A percentile compares a stretch with the other conserved stretches of the same genome.
phyloP scores from a whole-genome alignment of 2,113 vertebrate species.

The Scomber japonicus region DNA sequence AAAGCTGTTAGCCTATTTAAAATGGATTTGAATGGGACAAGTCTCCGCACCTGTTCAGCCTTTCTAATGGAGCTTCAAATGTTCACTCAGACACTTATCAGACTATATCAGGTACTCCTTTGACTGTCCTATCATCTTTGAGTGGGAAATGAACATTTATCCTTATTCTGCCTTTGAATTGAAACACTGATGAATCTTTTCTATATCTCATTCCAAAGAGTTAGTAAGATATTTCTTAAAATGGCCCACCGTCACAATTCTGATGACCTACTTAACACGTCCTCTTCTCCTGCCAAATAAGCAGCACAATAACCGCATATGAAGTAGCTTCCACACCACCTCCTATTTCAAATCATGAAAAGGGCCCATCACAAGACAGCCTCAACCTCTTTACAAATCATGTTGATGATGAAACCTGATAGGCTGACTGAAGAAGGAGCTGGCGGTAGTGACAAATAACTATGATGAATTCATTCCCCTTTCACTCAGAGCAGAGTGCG shows the following conservation, averaged over 20 bases:
- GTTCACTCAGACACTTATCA: not conserved
- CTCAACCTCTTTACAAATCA: conserved; percentile 70
- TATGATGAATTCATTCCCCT: conserved; percentile 69
- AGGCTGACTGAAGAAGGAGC: conserved; percentile 68
- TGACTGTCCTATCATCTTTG: conserved; percentile 3
- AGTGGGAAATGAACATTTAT: conserved; percentile 33
- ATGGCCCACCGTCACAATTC: conserved; percentile 29
- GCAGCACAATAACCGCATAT: conserved; percentile 48
- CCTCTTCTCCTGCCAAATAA: conserved; percentile 51
- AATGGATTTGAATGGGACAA: not conserved
- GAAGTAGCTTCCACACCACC: conserved; percentile 50
- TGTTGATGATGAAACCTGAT: conserved; percentile 70
- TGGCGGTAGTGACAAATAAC: conserved; percentile 64
- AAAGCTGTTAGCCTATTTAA: conserved; percentile 3
- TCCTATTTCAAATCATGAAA: conserved; percentile 64
- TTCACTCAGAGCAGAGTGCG: conserved; percentile 39
- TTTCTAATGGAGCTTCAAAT: not conserved
- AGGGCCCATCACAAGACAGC: conserved; percentile 54
- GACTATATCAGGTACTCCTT: not conserved
- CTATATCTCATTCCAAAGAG: conserved; percentile 25
- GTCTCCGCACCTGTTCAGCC: conserved; percentile 5
- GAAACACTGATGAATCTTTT: conserved; percentile 21
- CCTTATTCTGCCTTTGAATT: conserved; percentile 23
- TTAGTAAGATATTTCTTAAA: conserved; percentile 33
- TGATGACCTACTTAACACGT: conserved; percentile 59